A percentile compares a stretch with the other conserved stretches of the same genome.
These are phyloP conservation scores for Arge pagana DNA, from an alignment of 2,888 invertebrate species.

Conservation along the genomic window DNA sequence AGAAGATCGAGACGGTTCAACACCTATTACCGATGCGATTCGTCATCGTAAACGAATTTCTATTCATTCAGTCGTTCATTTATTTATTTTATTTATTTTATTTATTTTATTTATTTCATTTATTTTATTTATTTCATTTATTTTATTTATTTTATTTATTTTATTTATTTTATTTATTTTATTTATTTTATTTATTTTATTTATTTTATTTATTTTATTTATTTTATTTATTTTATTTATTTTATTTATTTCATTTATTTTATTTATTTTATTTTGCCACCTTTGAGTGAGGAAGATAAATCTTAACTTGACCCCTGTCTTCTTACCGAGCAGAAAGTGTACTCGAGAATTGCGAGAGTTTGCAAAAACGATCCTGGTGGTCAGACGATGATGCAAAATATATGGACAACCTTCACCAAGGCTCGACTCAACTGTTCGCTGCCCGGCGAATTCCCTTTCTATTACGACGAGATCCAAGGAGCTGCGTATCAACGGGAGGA, in stretches of 20 bases:
- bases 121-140: constrained; percentile 1
- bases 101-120: neutral
- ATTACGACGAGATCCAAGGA: constrained; percentile 88
- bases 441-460: constrained; percentile 84
- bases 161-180: neutral
- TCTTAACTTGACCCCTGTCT: constrained; percentile 29
- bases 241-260: too few relatives aligned
- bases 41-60: too few relatives aligned
- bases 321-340: constrained; percentile 76
- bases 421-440: constrained; percentile 83
- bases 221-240: constrained; percentile 8
- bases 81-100: neutral
- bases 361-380: constrained; percentile 90
- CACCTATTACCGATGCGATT: too few relatives aligned
- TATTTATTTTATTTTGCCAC: neutral
- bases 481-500: constrained; percentile 78
- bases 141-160: neutral
- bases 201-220: neutral
- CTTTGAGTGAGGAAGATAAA: neutral
- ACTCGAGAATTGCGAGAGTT: constrained; percentile 87
- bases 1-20: too few relatives aligned
- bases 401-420: constrained; percentile 91
- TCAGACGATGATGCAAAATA: constrained; percentile 75
- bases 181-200: neutral
- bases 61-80: neutral